Conservation (phyloP, 2,888 invertebrate genomes). For the Dryobota labecula region DNA sequence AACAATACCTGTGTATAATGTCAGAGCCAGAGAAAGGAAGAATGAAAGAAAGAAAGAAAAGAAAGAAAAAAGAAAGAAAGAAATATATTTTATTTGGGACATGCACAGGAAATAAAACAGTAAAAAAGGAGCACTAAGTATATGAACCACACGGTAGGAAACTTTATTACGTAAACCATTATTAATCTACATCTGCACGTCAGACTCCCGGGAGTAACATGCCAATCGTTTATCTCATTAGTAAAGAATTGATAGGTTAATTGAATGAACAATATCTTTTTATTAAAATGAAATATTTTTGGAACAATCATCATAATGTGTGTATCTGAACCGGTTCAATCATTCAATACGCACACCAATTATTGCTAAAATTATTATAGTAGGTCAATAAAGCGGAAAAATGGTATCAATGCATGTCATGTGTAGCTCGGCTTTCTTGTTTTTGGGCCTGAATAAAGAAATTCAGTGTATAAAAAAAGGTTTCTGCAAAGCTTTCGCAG, state of each 20-base stretch:
- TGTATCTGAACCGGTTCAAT: slow-evolving; percentile 2
- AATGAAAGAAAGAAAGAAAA: no score
- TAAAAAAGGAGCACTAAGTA: neutral
- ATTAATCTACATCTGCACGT: no score
- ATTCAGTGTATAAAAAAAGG: neutral
- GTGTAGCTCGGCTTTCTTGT: no score
- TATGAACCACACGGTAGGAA: no score
- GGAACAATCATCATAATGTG: slow-evolving; percentile 15
- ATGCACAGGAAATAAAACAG: no score
- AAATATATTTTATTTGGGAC: no score
- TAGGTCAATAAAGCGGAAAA: slow-evolving; percentile 14
- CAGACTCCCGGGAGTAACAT: neutral
- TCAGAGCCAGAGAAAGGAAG: no score
- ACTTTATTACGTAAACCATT: no score
- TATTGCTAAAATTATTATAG: slow-evolving; percentile 19
- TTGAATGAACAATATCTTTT: no score
- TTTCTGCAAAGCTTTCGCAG: neutral
- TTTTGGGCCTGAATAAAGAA: neutral
- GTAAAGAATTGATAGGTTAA: neutral
- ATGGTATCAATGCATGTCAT: neutral
- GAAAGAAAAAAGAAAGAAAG: no score
- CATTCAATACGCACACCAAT: neutral
- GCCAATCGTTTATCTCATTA: neutral
- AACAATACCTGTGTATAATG: no score
- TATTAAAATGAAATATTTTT: neutral